Base-by-base conservation (phyloP, 2,113 vertebrate species). In the Sinocyclocheilus anophthalmus region DNA sequence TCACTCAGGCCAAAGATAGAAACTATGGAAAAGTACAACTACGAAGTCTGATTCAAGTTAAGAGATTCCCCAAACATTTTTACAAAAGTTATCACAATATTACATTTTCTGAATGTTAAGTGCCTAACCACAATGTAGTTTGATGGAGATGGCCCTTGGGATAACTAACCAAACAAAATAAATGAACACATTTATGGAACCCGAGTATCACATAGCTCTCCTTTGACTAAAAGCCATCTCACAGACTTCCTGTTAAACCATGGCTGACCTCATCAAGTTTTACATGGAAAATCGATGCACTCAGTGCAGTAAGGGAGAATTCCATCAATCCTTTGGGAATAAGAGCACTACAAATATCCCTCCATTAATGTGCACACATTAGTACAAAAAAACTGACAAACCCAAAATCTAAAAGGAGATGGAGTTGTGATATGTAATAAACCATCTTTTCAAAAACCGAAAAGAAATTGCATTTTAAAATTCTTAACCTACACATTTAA, bases 211-310 rank as follows among this genome's bases (percentile, higher is more conserved):
- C 13, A 50, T 30, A 75, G 30, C 18, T 13, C 26, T 73, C 48
- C 22, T 39, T 48, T 59, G 67, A 59, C 42, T 84, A 65, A 87
- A 10, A 83, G 61, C 67, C 53, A 77, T 63, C 61, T 76, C 65
- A 88, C 42, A 33, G 87, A 91, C 91, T 89, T 92, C 89, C 90
- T 86, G 81, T 69, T 85, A 69, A 84, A 24, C 73, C 59, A 70
- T 53, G 37, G 88, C 61, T 72, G 63, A 89, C 81, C 55, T 89
- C 84, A 90, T 90, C 81, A 81, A 86, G 88, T 82, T 85, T 73
- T 85, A 88, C 84, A 82, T 81, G 88, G 90, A 87, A 90, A 92
- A 93, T 94, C 92, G 12, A 93, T 94, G 90, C 76, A 78, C 39
- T 70, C 86, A 91, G 87, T 88, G 83, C 89, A 90, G 91, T 81